Evolutionary conservation across 2,113 vertebrate genomes (phyloP), one percentile per base, ranked within the genome.

Genomic region (Rhabdomys dilectus): DNA sequence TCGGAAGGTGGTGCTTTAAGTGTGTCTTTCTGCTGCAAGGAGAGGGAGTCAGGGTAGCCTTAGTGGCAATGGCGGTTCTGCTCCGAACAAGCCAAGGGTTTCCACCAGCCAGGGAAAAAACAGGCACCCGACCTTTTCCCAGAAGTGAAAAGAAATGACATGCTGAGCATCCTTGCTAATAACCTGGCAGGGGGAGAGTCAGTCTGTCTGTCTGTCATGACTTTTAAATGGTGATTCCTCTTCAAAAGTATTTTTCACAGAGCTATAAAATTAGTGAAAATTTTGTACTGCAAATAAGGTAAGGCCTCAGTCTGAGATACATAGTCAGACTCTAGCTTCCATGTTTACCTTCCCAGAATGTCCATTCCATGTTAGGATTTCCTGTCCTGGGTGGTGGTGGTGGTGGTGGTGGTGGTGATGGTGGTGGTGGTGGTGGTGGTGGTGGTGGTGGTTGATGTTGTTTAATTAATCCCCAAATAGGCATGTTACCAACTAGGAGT

Each of bases 141-240:
- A 86, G 72, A 95, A 88, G 88, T 70, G n/a, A n/a, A 36, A 73
- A 3, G 39, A 68, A 36, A 31, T 60, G 39, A 58, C 76, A 64
- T 90, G 78, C 88, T 90, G 75, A 92, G 70, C 75, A 42, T 93
- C 68, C 88, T 97, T 77, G 68, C 84, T 91, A 34, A 62, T 94
- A 93, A 87, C 53, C 92, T 70, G 80, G 66, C 88, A 82, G 91
- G 95, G 70, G 87, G 92, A 56, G 15, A 66, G 60, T 48, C 39
- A 16, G 10, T 21, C 51, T 45, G 16, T 58, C 77, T 56, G 10
- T 36, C 53, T 58, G 53, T 60, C 81, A 24, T 17, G 26, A 70
- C 29, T 90, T 90, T 88, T 84, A 16, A 73, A 34, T 87, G 62
- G 39, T 89, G 85, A 13, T 53, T 93, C 42, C 66, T 72, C 0